These are phyloP conservation scores for Eupithecia exiguata DNA, from an alignment of 2,888 invertebrate genomes.

Conservation along the genomic window DNA sequence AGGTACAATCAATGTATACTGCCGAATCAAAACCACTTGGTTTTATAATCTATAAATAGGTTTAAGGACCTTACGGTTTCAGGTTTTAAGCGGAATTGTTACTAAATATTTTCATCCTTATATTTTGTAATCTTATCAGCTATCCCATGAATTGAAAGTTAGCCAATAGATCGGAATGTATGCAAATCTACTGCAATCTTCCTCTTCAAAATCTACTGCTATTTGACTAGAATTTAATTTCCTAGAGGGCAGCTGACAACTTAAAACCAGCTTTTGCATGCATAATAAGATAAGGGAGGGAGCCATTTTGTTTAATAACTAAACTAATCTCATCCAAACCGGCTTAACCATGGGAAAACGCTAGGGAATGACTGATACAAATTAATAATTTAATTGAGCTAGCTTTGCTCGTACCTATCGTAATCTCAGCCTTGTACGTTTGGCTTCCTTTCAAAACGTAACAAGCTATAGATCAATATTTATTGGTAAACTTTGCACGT, in stretches of 20 bases:
- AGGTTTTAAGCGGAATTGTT: no score
- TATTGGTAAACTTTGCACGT: conserved; percentile 21
- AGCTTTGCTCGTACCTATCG: conserved; percentile 6
- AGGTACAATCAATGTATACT: neutral
- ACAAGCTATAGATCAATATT: conserved; percentile 16
- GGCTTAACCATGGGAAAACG: neutral
- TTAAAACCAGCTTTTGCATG: neutral
- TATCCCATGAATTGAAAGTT: neutral
- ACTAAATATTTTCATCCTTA: no score
- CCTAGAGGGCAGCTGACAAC: neutral
- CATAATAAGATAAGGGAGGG: neutral
- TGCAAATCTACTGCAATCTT: neutral
- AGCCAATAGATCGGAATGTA: neutral
- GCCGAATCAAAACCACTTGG: neutral
- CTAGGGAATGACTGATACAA: conserved; percentile 17
- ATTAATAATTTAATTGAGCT: conserved; percentile 30
- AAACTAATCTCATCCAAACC: neutral
- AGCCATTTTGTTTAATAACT: neutral
- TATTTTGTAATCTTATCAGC: neutral
- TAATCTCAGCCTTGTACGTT: conserved; percentile 20
- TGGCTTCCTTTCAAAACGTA: conserved; percentile 26
- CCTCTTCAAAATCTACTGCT: neutral
- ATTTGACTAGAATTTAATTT: neutral
- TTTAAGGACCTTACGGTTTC: no score
- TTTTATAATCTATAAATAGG: neutral